These are phyloP conservation scores for Hydriomena furcata DNA, from an alignment of 2,888 invertebrate species.

Conservation along the genomic window DNA sequence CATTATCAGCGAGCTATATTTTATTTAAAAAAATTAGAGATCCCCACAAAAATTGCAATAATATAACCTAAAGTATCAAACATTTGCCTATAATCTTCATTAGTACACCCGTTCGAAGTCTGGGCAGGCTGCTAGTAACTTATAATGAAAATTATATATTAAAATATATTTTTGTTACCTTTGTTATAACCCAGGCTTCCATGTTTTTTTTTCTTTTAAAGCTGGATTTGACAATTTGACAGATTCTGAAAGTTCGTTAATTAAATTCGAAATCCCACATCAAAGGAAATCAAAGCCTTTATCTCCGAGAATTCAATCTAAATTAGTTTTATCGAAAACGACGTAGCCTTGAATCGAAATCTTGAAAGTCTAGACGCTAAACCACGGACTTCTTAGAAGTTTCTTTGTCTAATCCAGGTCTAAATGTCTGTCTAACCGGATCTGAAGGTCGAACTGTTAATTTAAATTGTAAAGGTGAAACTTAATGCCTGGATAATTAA, in stretches of 20 bases:
- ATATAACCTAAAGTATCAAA: too few relatives aligned
- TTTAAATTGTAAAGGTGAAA: slow-evolving; percentile 33
- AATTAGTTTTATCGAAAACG: slow-evolving; percentile 23
- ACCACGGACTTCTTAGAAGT: slow-evolving; percentile 44
- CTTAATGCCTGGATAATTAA: slow-evolving; percentile 25
- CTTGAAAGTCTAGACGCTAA: slow-evolving; percentile 38
- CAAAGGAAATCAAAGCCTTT: slow-evolving; percentile 8
- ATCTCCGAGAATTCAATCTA: background rate
- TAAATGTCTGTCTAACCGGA: slow-evolving; percentile 28
- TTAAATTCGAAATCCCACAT: background rate
- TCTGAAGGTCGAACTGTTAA: slow-evolving; percentile 26
- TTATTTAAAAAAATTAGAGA: too few relatives aligned
- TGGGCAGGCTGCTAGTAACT: too few relatives aligned
- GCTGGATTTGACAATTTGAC: background rate
- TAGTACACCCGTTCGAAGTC: too few relatives aligned
- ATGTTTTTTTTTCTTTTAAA: too few relatives aligned
- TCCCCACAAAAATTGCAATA: too few relatives aligned
- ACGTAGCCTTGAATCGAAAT: slow-evolving; percentile 20
- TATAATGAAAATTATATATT: too few relatives aligned
- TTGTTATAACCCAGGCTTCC: too few relatives aligned
- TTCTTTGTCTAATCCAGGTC: slow-evolving; percentile 30
- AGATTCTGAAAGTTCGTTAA: background rate
- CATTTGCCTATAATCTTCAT: too few relatives aligned
- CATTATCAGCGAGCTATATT: too few relatives aligned
- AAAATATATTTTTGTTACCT: too few relatives aligned